phyloP scores from a whole-genome alignment of 2,888 invertebrate species.

The Erpobdella octoculata region DNA sequence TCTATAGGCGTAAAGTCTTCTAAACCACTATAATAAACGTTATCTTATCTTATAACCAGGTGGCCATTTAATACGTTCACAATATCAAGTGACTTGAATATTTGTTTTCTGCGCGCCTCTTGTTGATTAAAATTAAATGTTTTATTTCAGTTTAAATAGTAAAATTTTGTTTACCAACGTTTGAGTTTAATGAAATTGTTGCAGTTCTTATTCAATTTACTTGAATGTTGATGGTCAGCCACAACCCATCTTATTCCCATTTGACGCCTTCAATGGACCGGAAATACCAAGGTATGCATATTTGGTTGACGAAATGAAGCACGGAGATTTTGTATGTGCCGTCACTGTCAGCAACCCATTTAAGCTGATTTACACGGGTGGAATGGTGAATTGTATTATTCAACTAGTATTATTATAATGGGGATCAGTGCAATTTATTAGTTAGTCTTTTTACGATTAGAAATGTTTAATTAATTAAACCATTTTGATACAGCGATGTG shows the following conservation, averaged over 20 bases:
- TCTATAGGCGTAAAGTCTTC: too few species aligned
- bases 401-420: neutral
- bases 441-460: neutral
- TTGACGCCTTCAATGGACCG: slow-evolving; percentile 80
- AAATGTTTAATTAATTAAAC: neutral
- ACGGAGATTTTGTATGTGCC: slow-evolving; percentile 94
- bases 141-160: too few species aligned
- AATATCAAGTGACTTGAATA: too few species aligned
- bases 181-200: slow-evolving; percentile 22
- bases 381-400: slow-evolving; percentile 58
- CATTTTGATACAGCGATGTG: slow-evolving; percentile 76
- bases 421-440: too few species aligned
- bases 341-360: slow-evolving; percentile 72
- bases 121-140: too few species aligned
- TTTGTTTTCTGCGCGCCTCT: too few species aligned
- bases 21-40: too few species aligned
- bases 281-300: slow-evolving; percentile 85
- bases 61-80: too few species aligned
- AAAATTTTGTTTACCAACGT: neutral
- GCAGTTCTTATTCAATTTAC: slow-evolving; percentile 87
- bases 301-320: slow-evolving; percentile 81
- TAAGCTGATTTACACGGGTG: slow-evolving; percentile 72
- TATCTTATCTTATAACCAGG: too few species aligned
- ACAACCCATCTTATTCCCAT: slow-evolving; percentile 84
- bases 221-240: slow-evolving; percentile 60